Evolutionary conservation across 2,113 vertebrate genomes (phyloP), one percentile per base, ranked within the genome.

Genomic region (Charadrius vociferus): DNA sequence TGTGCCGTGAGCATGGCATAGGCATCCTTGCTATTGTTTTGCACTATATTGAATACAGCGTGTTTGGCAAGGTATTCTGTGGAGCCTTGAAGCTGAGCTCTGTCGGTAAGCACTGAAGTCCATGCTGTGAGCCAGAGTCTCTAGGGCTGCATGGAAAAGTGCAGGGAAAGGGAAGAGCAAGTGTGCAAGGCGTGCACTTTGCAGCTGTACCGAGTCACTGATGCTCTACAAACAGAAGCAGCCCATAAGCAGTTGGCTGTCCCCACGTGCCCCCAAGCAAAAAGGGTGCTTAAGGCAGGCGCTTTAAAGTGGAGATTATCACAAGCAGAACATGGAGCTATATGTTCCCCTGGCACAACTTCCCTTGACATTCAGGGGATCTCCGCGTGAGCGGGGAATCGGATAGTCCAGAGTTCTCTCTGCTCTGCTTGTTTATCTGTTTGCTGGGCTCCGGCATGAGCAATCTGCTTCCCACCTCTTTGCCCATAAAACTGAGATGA

Each of bases 1-100:
- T 50, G 41, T 4, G 3, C 86, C 20, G 0, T 29, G 63, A 62
- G 67, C 43, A 5, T 19, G 3, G 87, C 81, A 16, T 72, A 32
- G 70, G 86, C 75, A 85, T 70, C 85, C 47, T 95, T 5, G 1
- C 93, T 88, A 26, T 94, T 92, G 62, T 98, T 97, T 98, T 98
- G 98, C 98, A 98, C 98, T 98, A 96, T 97, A 73, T 84, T 84
- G 87, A 78, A 27, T 59, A 43, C 65, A 62, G 80, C 9, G 1
- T 63, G 19, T 95, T 94, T 84, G 74, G 81, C 77, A 91, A 93
- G 84, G 92, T 92, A 27, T 89, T 89, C 70, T 80, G 71, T 86
- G 93, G 81, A 95, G 30, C 52, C 88, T 82, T 7, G 27, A 45
- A 70, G 92, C 90, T 68, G 95, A 87, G 89, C 79, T 89, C 78